Percentiles rank a stretch among this genome's conserved stretches.
Conservation (phyloP, 2,113 vertebrate genomes). For the Empidonax traillii region DNA sequence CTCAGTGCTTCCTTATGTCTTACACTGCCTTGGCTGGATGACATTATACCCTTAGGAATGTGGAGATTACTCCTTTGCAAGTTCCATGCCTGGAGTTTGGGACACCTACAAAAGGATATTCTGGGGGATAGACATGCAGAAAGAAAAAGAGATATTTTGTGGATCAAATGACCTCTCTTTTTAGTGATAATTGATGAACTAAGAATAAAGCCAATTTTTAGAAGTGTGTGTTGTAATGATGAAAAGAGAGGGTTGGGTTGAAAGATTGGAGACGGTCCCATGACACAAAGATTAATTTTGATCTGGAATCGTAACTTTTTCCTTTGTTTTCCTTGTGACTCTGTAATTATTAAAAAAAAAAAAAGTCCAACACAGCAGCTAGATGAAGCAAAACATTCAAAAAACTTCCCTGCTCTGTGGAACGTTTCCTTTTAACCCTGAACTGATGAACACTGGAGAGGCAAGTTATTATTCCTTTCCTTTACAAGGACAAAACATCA, state of each 20-base stretch:
- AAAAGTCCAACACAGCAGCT: not conserved
- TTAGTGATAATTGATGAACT: not conserved
- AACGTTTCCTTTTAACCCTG: not conserved
- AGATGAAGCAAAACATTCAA: not conserved
- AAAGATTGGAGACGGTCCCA: not conserved
- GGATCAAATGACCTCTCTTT: not conserved
- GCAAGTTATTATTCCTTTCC: not conserved
- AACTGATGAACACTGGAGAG: not conserved
- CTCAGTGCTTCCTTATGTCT: not conserved
- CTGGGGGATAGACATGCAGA: not conserved
- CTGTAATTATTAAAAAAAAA: not conserved
- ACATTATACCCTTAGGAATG: not conserved
- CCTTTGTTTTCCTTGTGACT: not conserved
- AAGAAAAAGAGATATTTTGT: not conserved
- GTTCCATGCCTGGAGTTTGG: not conserved
- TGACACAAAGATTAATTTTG: not conserved
- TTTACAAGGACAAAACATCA: not conserved
- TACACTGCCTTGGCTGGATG: not conserved
- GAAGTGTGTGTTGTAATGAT: not conserved
- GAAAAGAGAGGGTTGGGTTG: not conserved
- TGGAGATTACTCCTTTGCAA: not conserved
- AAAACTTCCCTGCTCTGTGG: not conserved
- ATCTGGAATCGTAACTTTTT: not conserved
- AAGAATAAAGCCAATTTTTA: not conserved
- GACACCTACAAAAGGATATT: not conserved